Evolutionary conservation across 2,797 vertebrate genomes (phyloP), one percentile per base, ranked within the genome.

Genomic region (Cheirogaleus major): DNA sequence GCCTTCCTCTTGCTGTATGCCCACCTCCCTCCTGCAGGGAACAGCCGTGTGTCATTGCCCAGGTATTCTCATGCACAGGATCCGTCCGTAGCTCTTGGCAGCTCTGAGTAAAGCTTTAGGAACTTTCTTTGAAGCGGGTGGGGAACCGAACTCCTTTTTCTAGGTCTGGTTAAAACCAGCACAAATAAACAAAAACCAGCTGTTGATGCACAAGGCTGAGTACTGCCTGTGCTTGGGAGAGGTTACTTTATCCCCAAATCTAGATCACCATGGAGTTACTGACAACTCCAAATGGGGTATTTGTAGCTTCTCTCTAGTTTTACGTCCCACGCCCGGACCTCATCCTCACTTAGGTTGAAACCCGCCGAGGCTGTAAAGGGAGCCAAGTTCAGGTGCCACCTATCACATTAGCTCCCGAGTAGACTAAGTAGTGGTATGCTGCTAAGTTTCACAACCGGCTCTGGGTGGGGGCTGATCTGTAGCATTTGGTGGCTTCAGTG

Each of bases 181-280:
- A n/a, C 30, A 95, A 89, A 97, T 76, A 92, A 93, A 95, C 52
- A 90, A 27, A 93, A 92, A 20, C 6, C 76, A 93, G 88, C 92
- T 96, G 92, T 86, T 84, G 82, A 80, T 55, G 75, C 73, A 70
- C 70, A 93, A 88, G 73, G 57, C 83, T 38, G 30, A 76, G 65
- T 13, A 20, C 55, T 32, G 75, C 48, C 45, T 65, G 50, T 27
- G 18, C 38, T 52, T 57, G 91, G 79, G 72, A 81, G 83, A 61
- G 7, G 4, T 61, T 43, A 43, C 32, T 86, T 61, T 45, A 57
- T 50, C n/a, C 73, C 38, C 85, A 72, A 27, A 48, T 30, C 22
- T 67, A 75, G 59, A 81, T n/a, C n/a, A 20, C 25, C 43, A 72
- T 25, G 63, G 67, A 45, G 63, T 25, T 32, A 41, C 61, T 59